Percentiles rank a stretch among this genome's conserved stretches.
phyloP scores from a whole-genome alignment of 2,888 invertebrate genomes.

The Mimachlamys varia region DNA sequence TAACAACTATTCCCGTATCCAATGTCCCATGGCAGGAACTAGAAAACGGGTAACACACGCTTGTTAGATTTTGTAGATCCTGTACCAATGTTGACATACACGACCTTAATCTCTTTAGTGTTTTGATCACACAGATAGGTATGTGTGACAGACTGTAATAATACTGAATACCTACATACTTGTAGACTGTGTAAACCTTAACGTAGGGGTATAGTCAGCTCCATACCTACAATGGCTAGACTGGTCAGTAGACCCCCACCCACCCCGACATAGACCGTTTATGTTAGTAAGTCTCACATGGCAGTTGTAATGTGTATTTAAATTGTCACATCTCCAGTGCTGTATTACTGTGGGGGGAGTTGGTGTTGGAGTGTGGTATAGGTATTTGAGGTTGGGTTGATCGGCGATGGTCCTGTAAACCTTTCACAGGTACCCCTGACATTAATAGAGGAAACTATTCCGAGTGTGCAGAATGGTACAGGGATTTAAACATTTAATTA shows the following conservation, averaged over 20 bases:
- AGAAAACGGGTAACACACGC: constrained; percentile 16
- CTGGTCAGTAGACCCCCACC: neutral
- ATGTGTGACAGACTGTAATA: constrained; percentile 21
- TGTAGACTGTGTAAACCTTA: neutral
- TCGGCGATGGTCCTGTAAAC: neutral
- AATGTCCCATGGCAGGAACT: neutral
- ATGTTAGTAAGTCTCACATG: neutral
- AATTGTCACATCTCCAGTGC: neutral
- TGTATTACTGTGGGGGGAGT: neutral
- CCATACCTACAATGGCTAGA: neutral
- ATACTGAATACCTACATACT: neutral
- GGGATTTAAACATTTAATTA: constrained; percentile 32
- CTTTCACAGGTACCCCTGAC: neutral
- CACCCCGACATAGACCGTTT: neutral
- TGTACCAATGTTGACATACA: constrained; percentile 24
- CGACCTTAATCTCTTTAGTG: constrained; percentile 26
- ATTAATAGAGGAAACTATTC: constrained; percentile 10
- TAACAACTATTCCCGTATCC: neutral
- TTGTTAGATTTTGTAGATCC: constrained; percentile 6
- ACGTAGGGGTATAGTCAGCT: neutral
- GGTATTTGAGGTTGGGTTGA: neutral
- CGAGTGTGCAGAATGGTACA: constrained; percentile 25
- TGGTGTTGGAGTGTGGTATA: neutral
- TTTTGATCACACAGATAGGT: constrained; percentile 22
- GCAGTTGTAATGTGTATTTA: neutral